Conservation (phyloP, 2,113 vertebrate species). For the Hypanus sabinus region DNA sequence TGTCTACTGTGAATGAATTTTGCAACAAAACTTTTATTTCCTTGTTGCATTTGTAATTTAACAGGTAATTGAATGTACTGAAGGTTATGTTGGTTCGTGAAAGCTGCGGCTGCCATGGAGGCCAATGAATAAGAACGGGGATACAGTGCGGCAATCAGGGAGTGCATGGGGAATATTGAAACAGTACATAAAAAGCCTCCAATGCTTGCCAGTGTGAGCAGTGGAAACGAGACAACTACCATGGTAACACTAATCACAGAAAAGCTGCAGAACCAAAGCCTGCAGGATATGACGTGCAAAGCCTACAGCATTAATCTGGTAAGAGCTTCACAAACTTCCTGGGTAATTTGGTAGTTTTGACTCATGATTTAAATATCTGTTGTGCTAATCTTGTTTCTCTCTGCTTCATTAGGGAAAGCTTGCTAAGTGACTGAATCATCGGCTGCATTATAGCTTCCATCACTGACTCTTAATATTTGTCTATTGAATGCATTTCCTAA, state of each 20-base stretch:
- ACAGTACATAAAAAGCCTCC: constrained; percentile 42
- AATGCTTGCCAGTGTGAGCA: constrained; percentile 43
- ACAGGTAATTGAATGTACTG: constrained; percentile 43
- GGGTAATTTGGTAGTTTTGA: background rate
- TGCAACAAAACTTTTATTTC: constrained; percentile 16
- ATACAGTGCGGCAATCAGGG: constrained; percentile 29
- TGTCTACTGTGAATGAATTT: constrained; percentile 23
- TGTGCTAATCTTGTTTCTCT: background rate
- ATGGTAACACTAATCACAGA: constrained; percentile 70
- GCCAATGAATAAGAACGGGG: constrained; percentile 39
- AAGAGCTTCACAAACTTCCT: constrained; percentile 43
- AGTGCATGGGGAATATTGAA: constrained; percentile 49
- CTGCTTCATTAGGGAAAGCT: background rate
- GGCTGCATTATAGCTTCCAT: background rate
- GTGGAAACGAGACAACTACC: constrained; percentile 49
- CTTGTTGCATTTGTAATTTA: constrained; percentile 32
- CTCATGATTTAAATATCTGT: background rate
- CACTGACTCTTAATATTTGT: background rate
- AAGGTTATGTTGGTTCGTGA: constrained; percentile 41
- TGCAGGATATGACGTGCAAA: constrained; percentile 59
- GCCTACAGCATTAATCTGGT: constrained; percentile 55
- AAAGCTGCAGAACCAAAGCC: constrained; percentile 66
- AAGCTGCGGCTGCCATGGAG: constrained; percentile 43
- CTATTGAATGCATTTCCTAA: background rate
- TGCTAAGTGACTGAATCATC: background rate